Conservation (phyloP, 2,888 invertebrate genomes). For the Drosophila birchii region DNA sequence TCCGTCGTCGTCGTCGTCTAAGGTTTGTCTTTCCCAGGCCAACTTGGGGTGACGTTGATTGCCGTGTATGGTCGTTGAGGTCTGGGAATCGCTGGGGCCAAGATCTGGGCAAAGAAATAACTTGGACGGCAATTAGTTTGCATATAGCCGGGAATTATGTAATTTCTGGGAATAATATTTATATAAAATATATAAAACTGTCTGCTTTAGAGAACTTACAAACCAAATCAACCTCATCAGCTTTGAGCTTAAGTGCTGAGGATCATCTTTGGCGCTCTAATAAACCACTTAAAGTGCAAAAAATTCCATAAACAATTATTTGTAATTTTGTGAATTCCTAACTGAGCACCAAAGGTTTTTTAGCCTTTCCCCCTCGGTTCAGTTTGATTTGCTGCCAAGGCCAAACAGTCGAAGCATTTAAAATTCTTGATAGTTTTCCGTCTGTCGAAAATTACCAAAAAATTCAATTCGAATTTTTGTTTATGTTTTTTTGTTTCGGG, state of each 20-base stretch:
- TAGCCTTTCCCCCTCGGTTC: conserved; percentile 28
- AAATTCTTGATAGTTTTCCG: conserved; percentile 47
- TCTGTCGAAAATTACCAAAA: conserved; percentile 46
- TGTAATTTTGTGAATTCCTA: conserved; percentile 40
- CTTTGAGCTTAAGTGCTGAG: background rate
- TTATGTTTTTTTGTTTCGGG: conserved; percentile 11
- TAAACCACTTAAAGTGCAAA: conserved; percentile 36
- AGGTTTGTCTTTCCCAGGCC: conserved; percentile 34
- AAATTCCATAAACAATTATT: conserved; percentile 40
- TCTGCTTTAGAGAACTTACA: background rate
- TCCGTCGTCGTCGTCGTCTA: conserved; percentile 16
- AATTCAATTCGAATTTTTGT: conserved; percentile 37
- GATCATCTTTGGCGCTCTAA: conserved; percentile 29
- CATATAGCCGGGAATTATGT: conserved; percentile 1
- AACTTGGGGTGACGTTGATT: conserved; percentile 34
- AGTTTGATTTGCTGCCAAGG: conserved; percentile 30
- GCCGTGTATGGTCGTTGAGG: conserved; percentile 9
- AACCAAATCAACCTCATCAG: background rate
- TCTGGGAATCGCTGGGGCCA: conserved; percentile 12
- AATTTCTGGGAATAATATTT: background rate
- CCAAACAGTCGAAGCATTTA: conserved; percentile 35
- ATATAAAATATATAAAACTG: background rate
- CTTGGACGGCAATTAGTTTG: conserved; percentile 14
- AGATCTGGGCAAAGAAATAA: background rate
- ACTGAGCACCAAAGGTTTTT: conserved; percentile 1